Conservation (phyloP, 1,140 invertebrate species). For the Brachionus angularis region DNA sequence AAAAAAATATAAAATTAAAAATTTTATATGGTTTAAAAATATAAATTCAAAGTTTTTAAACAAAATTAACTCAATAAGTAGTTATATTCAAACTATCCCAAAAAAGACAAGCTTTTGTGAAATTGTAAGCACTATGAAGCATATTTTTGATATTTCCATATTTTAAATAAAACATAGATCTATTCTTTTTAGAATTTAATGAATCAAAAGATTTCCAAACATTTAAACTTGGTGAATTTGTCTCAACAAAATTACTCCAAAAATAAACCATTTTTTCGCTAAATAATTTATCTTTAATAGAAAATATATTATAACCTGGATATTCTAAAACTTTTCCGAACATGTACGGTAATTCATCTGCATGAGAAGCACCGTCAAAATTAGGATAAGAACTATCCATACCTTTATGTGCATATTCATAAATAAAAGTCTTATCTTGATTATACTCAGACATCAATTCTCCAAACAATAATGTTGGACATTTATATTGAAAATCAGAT, state of each 20-base stretch:
- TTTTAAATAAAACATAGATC: too few relatives aligned
- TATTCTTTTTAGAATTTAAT: too few relatives aligned
- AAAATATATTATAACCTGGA: background rate
- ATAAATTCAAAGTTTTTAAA: too few relatives aligned
- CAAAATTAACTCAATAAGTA: too few relatives aligned
- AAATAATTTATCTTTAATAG: conserved; percentile 45
- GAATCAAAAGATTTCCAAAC: too few relatives aligned
- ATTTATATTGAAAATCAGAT: conserved; percentile 93
- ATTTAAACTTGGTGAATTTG: background rate
- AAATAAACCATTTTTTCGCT: conserved; percentile 48
- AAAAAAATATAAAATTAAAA: too few relatives aligned
- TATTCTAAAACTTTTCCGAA: conserved; percentile 46
- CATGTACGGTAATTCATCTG: conserved; percentile 50
- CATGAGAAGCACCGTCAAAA: conserved; percentile 49
- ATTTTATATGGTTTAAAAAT: too few relatives aligned
- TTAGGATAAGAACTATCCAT: background rate
- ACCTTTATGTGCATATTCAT: conserved; percentile 77
- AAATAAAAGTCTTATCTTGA: conserved; percentile 73
- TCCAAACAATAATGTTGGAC: conserved; percentile 86
- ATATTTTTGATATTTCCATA: too few relatives aligned
- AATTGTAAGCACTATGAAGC: too few relatives aligned
- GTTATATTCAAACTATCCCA: too few relatives aligned
- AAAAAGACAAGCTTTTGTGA: too few relatives aligned
- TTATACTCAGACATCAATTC: conserved; percentile 69
- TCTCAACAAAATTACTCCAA: conserved; percentile 51